Evolutionary conservation across 35 echinoderm and acorn worm species (phyloP), one percentile per base, ranked within the genome.

Genomic region (Apostichopus japonicus): DNA sequence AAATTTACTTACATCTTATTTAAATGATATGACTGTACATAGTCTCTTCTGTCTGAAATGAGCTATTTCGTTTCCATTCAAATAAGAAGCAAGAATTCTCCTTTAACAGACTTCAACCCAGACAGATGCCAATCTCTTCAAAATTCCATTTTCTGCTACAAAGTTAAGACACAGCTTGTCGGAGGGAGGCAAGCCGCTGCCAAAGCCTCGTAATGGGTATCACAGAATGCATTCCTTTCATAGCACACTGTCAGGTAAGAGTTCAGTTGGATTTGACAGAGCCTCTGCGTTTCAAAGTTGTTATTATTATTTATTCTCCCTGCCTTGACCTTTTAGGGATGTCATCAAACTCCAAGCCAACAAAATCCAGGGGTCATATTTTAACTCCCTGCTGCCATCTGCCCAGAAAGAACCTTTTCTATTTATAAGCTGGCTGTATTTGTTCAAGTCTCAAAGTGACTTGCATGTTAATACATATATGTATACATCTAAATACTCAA

Each of bases 201-300:
- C 7, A 8, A 56, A 84, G 81, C 81, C 81, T 84, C 24, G 4
- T 84, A 84, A 84, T 84, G 81, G 81, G 81, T 84, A 84, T 84
- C 54, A 84, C 81, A 84, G 81, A 84, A 84, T 84, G 81, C 81
- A 84, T 84, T 84, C 81, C 81, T 84, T 84, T 84, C 81, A 84
- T 84, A 84, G 81, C 81, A 84, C 81, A 19, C 81, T 84, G 81
- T 55, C 81, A 84, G 81, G 81, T 84, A 84, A 84, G 25, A 25
- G 81, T 84, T 84, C 55, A 84, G 10, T 23, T 53, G 0, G 81
- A 84, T 84, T 23, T 8, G 7, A 14, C 51, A 83, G 55, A 83
- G 79, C 27, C 6, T 57, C 56, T 44, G 33, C 2, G 33, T 44
- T 21, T 58, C 55, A 58, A 84, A 84, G 4, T 27, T 53, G 16